Evolutionary conservation across 2,888 invertebrate genomes (phyloP), one percentile per base, ranked within the genome.

Genomic region (Cremastobaeus sp.): DNA sequence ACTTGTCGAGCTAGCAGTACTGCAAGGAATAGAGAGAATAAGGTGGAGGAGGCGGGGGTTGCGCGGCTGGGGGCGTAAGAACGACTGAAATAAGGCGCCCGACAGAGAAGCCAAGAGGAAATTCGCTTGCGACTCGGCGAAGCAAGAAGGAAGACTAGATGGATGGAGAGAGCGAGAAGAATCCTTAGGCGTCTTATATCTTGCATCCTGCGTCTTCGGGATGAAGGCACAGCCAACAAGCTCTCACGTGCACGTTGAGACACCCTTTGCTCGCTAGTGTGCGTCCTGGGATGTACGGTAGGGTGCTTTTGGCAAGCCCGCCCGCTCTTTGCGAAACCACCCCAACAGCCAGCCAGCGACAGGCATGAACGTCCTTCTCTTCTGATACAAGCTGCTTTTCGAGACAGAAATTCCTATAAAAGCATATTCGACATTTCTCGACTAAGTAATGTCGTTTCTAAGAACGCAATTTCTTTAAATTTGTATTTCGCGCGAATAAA

Each of bases 301-400:
- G 81, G 84, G 80, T 86, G 84, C 81, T 86, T 86, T 86, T 86
- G 83, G 84, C 85, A 85, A 83, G 81, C 81, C 81, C 83, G 79
- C 79, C 81, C 82, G 79, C 79, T 76, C 83, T 78, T 74, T 78
- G 79, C 76, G 75, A 80, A 81, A 81, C 83, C 82, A 81, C 80
- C 81, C 80, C 78, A 55, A 28, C 77, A 66, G 48, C 77, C 74
- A 70, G 52, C 74, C 76, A 82, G 81, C 79, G 80, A 81, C 77
- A 78, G 77, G 76, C 78, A 78, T 78, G 81, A 83, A 77, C 83
- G 70, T 76, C 76, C 78, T 78, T 70, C 78, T 79, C 77, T 74
- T 57, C 71, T 74, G 76, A 80, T 77, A 79, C 81, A 80, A 80
- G 71, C 64, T 72, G 70, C 73, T 76, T 65, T 66, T 52, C 57